Conservation (phyloP, 2,113 vertebrate species). For the Theristicus caerulescens region DNA sequence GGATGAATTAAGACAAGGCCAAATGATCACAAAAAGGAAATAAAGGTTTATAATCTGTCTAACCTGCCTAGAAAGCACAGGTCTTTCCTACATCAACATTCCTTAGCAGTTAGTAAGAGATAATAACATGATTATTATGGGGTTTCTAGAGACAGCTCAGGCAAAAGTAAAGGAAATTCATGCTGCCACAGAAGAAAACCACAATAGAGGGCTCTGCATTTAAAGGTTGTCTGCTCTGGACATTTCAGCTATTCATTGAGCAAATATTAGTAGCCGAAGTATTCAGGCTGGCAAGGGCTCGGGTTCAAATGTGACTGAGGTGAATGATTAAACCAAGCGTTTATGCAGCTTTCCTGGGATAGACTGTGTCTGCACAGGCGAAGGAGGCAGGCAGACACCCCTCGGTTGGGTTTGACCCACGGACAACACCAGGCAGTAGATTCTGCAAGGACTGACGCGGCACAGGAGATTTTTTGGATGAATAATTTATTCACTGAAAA, state of each 20-base stretch:
- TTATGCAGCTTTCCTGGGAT: not conserved
- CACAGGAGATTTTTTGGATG: not conserved
- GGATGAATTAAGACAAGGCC: not conserved
- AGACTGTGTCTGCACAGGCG: not conserved
- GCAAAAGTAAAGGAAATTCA: slow-evolving; percentile 2
- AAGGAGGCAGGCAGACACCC: not conserved
- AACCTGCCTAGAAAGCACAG: slow-evolving; percentile 57
- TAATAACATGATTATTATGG: slow-evolving; percentile 9
- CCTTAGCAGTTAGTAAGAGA: slow-evolving; percentile 16
- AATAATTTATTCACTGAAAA: not conserved
- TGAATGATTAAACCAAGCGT: not conserved
- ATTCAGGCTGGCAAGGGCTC: not conserved
- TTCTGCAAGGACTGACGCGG: not conserved
- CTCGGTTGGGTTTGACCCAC: not conserved
- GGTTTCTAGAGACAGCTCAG: slow-evolving; percentile 13
- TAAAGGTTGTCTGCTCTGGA: slow-evolving; percentile 19
- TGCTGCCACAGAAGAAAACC: slow-evolving; percentile 10
- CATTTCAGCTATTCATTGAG: not conserved
- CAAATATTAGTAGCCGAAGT: not conserved
- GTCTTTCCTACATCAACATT: slow-evolving; percentile 37
- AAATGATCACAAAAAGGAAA: not conserved
- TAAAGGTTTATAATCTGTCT: not conserved
- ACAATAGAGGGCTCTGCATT: not conserved
- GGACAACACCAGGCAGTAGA: not conserved
- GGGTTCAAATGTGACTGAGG: not conserved